Conservation (phyloP, 2,113 vertebrate genomes). For the Amblyopsis rosae region DNA sequence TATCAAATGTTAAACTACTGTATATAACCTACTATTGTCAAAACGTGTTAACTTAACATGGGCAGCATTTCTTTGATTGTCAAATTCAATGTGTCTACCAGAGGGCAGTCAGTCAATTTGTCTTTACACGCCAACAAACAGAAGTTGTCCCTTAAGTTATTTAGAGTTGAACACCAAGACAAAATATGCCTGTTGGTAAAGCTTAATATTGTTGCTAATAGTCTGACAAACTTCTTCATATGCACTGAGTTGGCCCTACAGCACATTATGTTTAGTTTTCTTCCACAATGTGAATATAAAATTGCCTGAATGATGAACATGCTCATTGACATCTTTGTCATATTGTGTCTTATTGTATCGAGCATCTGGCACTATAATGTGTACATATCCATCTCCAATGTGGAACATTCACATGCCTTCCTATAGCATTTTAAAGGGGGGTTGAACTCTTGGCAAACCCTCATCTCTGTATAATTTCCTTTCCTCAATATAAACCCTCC, state of each 20-base stretch:
- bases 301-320: background rate
- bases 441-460: no score
- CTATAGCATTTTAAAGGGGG: no score
- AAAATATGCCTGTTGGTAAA: background rate
- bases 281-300: background rate
- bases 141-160: background rate
- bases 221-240: background rate
- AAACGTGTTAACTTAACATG: no score
- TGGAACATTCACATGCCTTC: background rate
- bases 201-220: background rate
- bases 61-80: no score
- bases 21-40: no score
- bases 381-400: background rate
- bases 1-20: no score
- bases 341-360: background rate
- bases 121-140: no score
- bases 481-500: no score
- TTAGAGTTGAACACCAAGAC: background rate
- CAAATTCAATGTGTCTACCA: no score
- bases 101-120: no score
- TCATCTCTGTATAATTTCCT: no score
- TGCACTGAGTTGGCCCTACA: background rate
- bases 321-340: constrained; percentile 12
- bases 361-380: background rate
- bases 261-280: background rate